These are phyloP conservation scores for Apogon hyalosoma DNA, from an alignment of 2,797 vertebrate species.

Conservation along the genomic window DNA sequence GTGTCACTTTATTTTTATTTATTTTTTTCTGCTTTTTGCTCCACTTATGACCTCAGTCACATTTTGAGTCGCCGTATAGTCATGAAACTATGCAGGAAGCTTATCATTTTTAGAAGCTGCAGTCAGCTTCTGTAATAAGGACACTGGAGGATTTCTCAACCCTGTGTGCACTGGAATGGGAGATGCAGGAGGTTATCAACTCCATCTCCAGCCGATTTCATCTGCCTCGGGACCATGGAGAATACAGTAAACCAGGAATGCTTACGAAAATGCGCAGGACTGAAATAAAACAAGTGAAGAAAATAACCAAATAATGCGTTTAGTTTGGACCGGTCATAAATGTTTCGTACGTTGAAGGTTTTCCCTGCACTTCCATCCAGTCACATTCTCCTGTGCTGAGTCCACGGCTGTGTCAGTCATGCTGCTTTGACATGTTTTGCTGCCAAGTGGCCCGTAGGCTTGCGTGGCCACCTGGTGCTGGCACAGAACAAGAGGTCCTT, in stretches of 20 bases:
- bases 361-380: neutral
- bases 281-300: neutral
- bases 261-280: neutral
- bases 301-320: no score
- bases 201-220: neutral
- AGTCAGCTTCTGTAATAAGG: neutral
- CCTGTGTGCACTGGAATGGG: neutral
- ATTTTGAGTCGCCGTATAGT: no score
- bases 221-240: neutral
- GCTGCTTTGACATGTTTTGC: slow-evolving; percentile 62
- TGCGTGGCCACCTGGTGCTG: slow-evolving; percentile 67
- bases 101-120: no score
- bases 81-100: no score
- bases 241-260: neutral
- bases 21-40: no score
- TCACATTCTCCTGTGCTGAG: slow-evolving; percentile 5
- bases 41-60: no score
- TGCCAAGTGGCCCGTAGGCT: slow-evolving; percentile 55
- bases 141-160: neutral
- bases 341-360: slow-evolving; percentile 15
- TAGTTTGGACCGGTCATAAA: neutral
- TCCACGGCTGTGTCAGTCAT: slow-evolving; percentile 48
- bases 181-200: neutral
- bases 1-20: slow-evolving; percentile 33
- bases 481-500: slow-evolving; percentile 72